A percentile compares a stretch with the other conserved stretches of the same genome.
Evolutionary conservation across 2,888 invertebrate genomes (phyloP).

Genomic region (Thereva nobilitata): DNA sequence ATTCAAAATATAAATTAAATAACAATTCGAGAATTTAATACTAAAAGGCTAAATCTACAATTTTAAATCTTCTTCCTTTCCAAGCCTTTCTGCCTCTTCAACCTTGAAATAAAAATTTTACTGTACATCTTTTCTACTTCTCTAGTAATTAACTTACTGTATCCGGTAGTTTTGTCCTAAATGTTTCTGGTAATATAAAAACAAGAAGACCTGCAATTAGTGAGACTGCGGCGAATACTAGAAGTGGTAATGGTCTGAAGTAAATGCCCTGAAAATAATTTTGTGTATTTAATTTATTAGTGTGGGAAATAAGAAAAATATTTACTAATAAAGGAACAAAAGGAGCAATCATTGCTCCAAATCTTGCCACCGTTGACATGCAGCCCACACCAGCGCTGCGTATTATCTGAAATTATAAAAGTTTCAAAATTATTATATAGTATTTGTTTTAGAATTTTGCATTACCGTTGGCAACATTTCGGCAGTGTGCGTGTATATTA

Average conservation of each 20-base stretch:
- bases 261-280: conserved; percentile 57
- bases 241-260: conserved; percentile 60
- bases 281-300: conserved; percentile 1
- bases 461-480: conserved; percentile 58
- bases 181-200: conserved; percentile 67
- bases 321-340: conserved; percentile 65
- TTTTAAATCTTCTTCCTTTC: conserved; percentile 2
- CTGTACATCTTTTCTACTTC: neutral
- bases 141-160: conserved; percentile 55
- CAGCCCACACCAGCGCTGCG: conserved; percentile 65
- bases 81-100: conserved; percentile 44
- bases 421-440: neutral
- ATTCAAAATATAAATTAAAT: too few relatives aligned
- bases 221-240: conserved; percentile 62
- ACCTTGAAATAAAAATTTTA: conserved; percentile 39
- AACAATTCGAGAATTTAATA: too few relatives aligned
- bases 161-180: conserved; percentile 65
- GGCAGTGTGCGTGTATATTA: conserved; percentile 65
- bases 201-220: conserved; percentile 61
- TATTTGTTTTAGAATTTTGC: neutral
- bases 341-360: conserved; percentile 67
- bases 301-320: neutral
- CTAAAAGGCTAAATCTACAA: neutral
- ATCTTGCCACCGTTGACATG: conserved; percentile 64
- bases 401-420: conserved; percentile 51